Conservation (phyloP, 1,140 invertebrate genomes). For the Penaeus indicus region DNA sequence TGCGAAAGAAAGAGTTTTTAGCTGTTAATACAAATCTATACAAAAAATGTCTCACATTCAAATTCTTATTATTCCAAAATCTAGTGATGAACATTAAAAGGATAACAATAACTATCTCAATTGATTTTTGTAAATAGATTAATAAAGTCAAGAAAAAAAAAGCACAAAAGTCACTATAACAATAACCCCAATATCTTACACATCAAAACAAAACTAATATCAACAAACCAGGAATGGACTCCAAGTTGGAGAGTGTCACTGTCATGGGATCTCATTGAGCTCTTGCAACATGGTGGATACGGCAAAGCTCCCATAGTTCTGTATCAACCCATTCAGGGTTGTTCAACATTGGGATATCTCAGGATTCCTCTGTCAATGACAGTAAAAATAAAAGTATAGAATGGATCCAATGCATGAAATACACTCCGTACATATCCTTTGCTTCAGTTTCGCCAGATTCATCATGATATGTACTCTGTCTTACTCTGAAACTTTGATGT, state of each 20-base stretch:
- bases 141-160: background rate
- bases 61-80: too few species aligned
- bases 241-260: conserved; percentile 96
- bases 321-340: conserved; percentile 96
- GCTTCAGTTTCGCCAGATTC: too few species aligned
- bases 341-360: conserved; percentile 99
- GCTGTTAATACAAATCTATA: background rate
- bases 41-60: too few species aligned
- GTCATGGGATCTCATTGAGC: conserved; percentile 98
- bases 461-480: too few species aligned
- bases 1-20: background rate
- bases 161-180: background rate
- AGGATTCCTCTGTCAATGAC: conserved; percentile 83
- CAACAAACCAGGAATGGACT: conserved; percentile 84
- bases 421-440: too few species aligned
- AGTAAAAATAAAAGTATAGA: conserved; percentile 27
- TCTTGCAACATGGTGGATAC: conserved; percentile 98
- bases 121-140: too few species aligned
- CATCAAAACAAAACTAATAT: conserved; percentile 6
- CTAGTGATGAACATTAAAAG: too few species aligned
- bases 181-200: background rate
- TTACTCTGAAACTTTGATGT: too few species aligned
- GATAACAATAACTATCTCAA: too few species aligned
- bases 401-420: background rate
- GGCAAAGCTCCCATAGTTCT: conserved; percentile 98